These are phyloP conservation scores for Cercopithecus mona DNA, from an alignment of 2,113 vertebrate genomes.

Conservation along the genomic window DNA sequence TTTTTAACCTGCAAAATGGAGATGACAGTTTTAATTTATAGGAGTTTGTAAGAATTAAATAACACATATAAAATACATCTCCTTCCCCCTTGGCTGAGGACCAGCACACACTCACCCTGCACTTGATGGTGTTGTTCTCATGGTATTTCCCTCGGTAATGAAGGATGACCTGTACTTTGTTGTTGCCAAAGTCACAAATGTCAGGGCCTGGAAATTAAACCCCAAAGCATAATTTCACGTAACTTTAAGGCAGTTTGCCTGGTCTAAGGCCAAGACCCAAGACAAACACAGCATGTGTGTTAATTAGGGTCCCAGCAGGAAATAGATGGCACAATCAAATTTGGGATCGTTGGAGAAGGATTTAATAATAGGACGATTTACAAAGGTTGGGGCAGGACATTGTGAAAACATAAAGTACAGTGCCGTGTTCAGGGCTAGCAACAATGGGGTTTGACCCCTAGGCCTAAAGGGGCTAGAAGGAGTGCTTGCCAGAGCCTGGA, in stretches of 20 bases:
- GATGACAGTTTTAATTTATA: neutral
- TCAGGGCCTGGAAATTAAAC: constrained; percentile 87
- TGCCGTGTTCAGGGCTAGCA: neutral
- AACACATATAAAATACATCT: constrained; percentile 11
- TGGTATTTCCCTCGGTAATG: constrained; percentile 91
- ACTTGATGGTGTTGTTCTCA: constrained; percentile 90
- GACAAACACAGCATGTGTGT: neutral
- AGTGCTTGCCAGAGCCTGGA: neutral
- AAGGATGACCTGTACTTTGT: constrained; percentile 92
- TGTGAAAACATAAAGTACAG: neutral
- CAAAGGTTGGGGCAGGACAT: neutral
- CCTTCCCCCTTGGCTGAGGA: neutral
- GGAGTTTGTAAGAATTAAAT: constrained; percentile 22
- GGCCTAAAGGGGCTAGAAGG: neutral
- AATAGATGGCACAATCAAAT: constrained; percentile 6
- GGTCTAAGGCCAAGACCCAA: neutral
- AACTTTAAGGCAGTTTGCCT: constrained; percentile 38
- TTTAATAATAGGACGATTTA: constrained; percentile 31
- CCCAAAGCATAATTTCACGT: constrained; percentile 3
- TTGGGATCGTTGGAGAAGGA: constrained; percentile 28
- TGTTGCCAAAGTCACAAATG: constrained; percentile 92
- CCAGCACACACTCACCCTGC: constrained; percentile 83
- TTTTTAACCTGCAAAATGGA: constrained; percentile 14
- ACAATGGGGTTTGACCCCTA: neutral
- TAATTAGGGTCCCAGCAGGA: constrained; percentile 9